These are phyloP conservation scores for Parazoanthus swiftii DNA, from an alignment of 92 coral and sea anemone species.

Conservation along the genomic window DNA sequence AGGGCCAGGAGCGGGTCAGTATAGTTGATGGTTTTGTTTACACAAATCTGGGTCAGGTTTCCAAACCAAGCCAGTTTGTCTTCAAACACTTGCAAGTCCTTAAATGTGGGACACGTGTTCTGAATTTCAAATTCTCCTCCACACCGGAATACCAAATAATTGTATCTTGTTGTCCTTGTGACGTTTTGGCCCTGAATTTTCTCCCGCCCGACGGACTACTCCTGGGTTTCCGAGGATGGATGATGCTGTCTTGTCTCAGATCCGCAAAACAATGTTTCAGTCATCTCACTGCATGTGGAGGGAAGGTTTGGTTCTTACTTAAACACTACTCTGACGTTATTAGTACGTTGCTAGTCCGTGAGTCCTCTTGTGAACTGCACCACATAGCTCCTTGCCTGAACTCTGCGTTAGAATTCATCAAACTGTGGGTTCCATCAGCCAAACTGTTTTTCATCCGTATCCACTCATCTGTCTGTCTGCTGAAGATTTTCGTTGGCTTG, in stretches of 20 bases:
- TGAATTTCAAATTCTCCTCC: too few relatives aligned
- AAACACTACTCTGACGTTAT: not conserved
- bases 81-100: too few relatives aligned
- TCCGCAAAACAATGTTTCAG: not conserved
- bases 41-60: too few relatives aligned
- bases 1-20: slow-evolving; percentile 85
- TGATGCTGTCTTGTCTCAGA: not conserved
- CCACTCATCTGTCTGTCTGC: not conserved
- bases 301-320: not conserved
- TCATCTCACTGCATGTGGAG: not conserved
- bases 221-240: not conserved
- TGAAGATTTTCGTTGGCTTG: slow-evolving; percentile 16
- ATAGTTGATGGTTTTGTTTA: too few relatives aligned
- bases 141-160: too few relatives aligned
- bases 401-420: slow-evolving; percentile 24
- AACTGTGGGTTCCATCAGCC: not conserved
- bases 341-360: not conserved
- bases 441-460: slow-evolving; percentile 1
- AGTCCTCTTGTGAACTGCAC: not conserved
- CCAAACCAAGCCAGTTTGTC: too few relatives aligned
- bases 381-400: slow-evolving; percentile 3
- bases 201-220: too few relatives aligned
- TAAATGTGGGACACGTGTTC: too few relatives aligned
- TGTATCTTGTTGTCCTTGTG: too few relatives aligned
- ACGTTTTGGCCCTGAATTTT: too few relatives aligned